Evolutionary conservation across 2,888 invertebrate genomes (phyloP).

Genomic region (Brachycybe producta): DNA sequence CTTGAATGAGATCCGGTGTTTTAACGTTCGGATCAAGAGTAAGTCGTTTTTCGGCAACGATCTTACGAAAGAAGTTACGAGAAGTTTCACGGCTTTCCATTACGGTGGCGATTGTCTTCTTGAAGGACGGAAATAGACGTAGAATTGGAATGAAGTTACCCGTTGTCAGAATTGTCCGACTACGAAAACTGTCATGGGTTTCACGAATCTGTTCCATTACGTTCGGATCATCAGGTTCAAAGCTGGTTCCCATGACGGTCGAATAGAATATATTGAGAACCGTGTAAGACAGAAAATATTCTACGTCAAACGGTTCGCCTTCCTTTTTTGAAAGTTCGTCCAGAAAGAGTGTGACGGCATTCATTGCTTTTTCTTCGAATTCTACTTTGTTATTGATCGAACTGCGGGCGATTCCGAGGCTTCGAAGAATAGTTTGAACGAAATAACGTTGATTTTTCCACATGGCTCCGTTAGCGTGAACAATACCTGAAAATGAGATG

Average conservation of each 20-base stretch:
- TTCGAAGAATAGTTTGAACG: constrained; percentile 54
- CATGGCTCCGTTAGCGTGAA: constrained; percentile 63
- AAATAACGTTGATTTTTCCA: constrained; percentile 75
- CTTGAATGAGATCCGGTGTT: constrained; percentile 20
- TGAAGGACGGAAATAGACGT: neutral
- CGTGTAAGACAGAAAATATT: constrained; percentile 10
- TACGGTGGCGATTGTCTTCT: neutral
- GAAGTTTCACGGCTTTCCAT: neutral
- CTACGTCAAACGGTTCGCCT: constrained; percentile 13
- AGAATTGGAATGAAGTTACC: constrained; percentile 12
- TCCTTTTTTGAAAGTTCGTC: constrained; percentile 8
- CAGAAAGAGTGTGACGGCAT: constrained; percentile 12
- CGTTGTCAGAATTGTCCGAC: neutral
- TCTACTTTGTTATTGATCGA: constrained; percentile 29
- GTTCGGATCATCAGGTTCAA: constrained; percentile 12
- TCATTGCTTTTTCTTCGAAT: constrained; percentile 16
- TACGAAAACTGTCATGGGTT: constrained; percentile 14
- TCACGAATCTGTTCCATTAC: constrained; percentile 6
- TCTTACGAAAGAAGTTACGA: constrained; percentile 11
- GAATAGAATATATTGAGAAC: constrained; percentile 16
- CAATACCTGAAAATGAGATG: too few relatives aligned
- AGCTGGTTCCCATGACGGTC: constrained; percentile 12
- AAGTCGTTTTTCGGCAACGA: constrained; percentile 16
- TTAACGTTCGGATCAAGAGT: neutral
- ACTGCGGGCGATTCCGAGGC: constrained; percentile 55